Conservation (phyloP, 2,888 invertebrate genomes). For the Entomobrya proxima region DNA sequence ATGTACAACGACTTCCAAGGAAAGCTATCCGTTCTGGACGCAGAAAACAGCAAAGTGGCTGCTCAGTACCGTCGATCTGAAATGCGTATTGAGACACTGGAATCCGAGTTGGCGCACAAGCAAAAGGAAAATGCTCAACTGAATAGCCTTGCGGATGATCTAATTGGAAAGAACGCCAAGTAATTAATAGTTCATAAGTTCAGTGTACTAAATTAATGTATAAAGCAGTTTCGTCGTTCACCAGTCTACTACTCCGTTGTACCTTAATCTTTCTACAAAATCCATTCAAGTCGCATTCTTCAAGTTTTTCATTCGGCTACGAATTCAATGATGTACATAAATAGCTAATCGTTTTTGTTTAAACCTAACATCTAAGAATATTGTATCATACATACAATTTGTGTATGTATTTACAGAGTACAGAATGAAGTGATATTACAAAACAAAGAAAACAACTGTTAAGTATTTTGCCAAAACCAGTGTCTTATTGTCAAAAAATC, state of each 20-base stretch:
- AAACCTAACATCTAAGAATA: too few species aligned
- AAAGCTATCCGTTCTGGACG: slow-evolving; percentile 85
- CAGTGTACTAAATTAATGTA: not conserved
- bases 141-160: slow-evolving; percentile 94
- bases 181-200: not conserved
- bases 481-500: too few species aligned
- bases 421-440: too few species aligned
- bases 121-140: slow-evolving; percentile 92
- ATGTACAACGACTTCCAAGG: slow-evolving; percentile 90
- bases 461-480: too few species aligned
- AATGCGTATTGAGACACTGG: slow-evolving; percentile 88
- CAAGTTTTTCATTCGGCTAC: too few species aligned
- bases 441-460: too few species aligned
- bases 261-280: too few species aligned
- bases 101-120: slow-evolving; percentile 91
- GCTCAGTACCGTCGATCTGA: slow-evolving; percentile 93
- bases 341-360: too few species aligned
- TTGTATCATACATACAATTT: too few species aligned
- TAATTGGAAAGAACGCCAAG: slow-evolving; percentile 81
- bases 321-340: too few species aligned
- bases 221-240: not conserved
- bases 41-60: slow-evolving; percentile 88
- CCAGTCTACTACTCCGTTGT: not conserved
- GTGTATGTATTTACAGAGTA: too few species aligned
- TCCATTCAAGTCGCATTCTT: too few species aligned